Evolutionary conservation across 1,140 invertebrate species (phyloP).

Genomic region (Pararge aegeria): DNA sequence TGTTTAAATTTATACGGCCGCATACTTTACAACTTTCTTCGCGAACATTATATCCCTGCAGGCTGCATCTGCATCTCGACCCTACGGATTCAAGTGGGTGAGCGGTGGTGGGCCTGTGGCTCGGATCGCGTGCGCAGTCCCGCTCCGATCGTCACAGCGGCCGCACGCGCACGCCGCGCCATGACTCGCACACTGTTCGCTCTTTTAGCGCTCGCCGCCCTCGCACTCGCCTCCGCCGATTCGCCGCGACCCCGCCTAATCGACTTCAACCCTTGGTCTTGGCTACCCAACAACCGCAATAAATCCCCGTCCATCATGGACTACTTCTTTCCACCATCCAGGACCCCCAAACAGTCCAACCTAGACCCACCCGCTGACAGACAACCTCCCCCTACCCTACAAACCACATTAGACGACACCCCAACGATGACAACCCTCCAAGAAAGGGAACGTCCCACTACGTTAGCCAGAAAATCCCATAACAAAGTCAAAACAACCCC

Average conservation of each 20-base stretch:
- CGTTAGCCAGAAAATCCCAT: slow-evolving; percentile 57
- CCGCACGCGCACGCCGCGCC: slow-evolving; percentile 64
- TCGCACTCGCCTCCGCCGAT: slow-evolving; percentile 46
- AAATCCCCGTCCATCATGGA: slow-evolving; percentile 76
- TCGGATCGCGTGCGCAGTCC: slow-evolving; percentile 57
- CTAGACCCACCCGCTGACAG: slow-evolving; percentile 60
- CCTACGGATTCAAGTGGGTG: slow-evolving; percentile 54
- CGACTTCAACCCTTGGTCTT: slow-evolving; percentile 73
- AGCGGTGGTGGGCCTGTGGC: slow-evolving; percentile 45
- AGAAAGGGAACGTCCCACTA: slow-evolving; percentile 55
- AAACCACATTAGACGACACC: slow-evolving; percentile 49
- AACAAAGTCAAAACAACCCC: slow-evolving; percentile 71
- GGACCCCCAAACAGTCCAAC: slow-evolving; percentile 73
- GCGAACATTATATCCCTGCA: slow-evolving; percentile 35
- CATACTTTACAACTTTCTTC: slow-evolving; percentile 34
- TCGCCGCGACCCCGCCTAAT: slow-evolving; percentile 55
- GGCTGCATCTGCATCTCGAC: slow-evolving; percentile 53
- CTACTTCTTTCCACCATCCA: slow-evolving; percentile 76
- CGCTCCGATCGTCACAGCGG: slow-evolving; percentile 66
- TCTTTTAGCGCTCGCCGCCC: slow-evolving; percentile 57
- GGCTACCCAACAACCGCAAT: slow-evolving; percentile 66
- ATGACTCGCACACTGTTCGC: slow-evolving; percentile 53
- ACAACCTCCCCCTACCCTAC: slow-evolving; percentile 49
- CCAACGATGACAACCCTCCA: slow-evolving; percentile 53
- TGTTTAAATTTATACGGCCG: slow-evolving; percentile 19